Percentiles rank a stretch among this genome's conserved stretches.
Evolutionary conservation across 2,797 vertebrate genomes (phyloP).

Genomic region (Ciconia nigra): DNA sequence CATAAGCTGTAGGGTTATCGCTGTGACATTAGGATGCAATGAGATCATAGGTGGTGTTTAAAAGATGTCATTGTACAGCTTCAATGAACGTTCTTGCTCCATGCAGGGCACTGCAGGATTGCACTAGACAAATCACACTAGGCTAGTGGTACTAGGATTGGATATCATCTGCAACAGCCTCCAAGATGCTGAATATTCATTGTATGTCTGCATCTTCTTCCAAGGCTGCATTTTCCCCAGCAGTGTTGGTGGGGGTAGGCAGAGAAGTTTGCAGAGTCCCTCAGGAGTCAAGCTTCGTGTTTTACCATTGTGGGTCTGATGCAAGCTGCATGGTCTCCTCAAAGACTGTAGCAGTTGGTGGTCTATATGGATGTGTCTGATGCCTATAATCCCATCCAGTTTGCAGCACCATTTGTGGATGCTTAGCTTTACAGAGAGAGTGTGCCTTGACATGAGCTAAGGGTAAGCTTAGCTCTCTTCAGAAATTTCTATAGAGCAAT

Average conservation of each 20-base stretch:
- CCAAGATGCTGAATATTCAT: neutral
- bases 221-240: neutral
- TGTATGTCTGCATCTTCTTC: neutral
- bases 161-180: neutral
- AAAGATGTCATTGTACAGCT: neutral
- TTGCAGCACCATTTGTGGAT: neutral
- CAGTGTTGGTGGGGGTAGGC: neutral
- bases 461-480: neutral
- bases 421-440: neutral
- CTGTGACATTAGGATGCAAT: neutral
- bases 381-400: no score
- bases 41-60: neutral
- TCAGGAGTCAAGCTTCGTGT: neutral
- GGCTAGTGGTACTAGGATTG: neutral
- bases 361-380: neutral
- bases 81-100: neutral
- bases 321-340: neutral
- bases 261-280: neutral
- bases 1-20: neutral
- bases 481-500: neutral
- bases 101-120: neutral
- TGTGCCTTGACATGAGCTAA: neutral
- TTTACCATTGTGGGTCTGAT: neutral
- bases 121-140: neutral
- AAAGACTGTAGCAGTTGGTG: neutral